A percentile compares a stretch with the other conserved stretches of the same genome.
phyloP scores from a whole-genome alignment of 2,113 vertebrate species.

The Epinephelus fuscoguttatus region DNA sequence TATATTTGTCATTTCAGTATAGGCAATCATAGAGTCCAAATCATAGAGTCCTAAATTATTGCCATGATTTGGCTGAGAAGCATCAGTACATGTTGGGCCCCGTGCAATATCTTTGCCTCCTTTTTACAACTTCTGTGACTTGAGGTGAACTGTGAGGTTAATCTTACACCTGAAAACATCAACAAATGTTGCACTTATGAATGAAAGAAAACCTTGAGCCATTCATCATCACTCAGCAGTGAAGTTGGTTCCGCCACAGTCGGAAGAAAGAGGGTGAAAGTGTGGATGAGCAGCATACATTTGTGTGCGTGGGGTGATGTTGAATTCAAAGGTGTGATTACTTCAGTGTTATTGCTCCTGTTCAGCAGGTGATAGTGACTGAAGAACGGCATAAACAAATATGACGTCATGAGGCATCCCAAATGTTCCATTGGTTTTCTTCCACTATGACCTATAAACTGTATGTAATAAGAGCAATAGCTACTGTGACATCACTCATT shows the following conservation, averaged over 20 bases:
- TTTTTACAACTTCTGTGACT: background rate
- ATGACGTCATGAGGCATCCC: background rate
- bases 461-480: too few relatives aligned
- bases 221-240: background rate
- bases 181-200: background rate
- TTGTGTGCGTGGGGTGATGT: background rate
- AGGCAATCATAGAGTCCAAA: background rate
- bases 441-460: too few relatives aligned
- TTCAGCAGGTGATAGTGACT: background rate
- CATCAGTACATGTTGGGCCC: background rate
- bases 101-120: background rate
- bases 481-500: too few relatives aligned
- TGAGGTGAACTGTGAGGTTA: background rate
- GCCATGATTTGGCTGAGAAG: background rate
- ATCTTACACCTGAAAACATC: background rate
- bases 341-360: background rate
- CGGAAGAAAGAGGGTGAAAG: background rate
- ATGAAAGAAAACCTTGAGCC: constrained; percentile 7
- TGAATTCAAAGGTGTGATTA: background rate
- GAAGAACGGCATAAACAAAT: background rate
- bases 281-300: background rate
- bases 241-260: background rate
- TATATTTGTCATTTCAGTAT: background rate
- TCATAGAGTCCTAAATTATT: background rate
- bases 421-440: too few relatives aligned